Percentiles rank a stretch among this genome's conserved stretches.
These are phyloP conservation scores for Plebejus anna DNA, from an alignment of 2,888 invertebrate genomes.

Conservation along the genomic window DNA sequence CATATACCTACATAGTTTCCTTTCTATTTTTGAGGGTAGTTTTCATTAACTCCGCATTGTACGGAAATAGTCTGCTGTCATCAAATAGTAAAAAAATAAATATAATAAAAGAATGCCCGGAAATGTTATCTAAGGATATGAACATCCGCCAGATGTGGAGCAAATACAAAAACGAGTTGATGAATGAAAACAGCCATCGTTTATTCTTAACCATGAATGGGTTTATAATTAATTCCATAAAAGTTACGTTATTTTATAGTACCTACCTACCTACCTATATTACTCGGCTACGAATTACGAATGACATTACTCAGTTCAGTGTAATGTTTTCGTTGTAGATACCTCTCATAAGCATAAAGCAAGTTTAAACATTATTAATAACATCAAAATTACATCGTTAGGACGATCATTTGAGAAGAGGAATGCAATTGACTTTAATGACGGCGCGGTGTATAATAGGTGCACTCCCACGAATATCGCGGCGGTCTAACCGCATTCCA, in stretches of 20 bases:
- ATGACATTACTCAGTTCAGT: background rate
- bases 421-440: conserved; percentile 22
- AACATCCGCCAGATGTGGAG: conserved; percentile 76
- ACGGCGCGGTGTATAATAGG: conserved; percentile 39
- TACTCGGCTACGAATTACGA: conserved; percentile 9
- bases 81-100: conserved; percentile 69
- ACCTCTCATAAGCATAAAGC: background rate
- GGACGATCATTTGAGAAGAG: conserved; percentile 11
- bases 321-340: background rate
- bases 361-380: conserved; percentile 5
- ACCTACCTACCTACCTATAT: background rate
- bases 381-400: conserved; percentile 24
- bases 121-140: conserved; percentile 72
- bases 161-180: conserved; percentile 44
- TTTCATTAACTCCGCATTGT: conserved; percentile 9
- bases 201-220: conserved; percentile 39
- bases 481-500: conserved; percentile 49
- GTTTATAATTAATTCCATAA: conserved; percentile 24
- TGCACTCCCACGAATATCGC: conserved; percentile 45
- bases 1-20: background rate
- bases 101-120: conserved; percentile 67
- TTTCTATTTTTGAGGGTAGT: conserved; percentile 12
- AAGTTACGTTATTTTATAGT: conserved; percentile 19
- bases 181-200: conserved; percentile 37
- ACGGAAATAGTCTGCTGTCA: conserved; percentile 47